Evolutionary conservation across 2,888 invertebrate species (phyloP), one percentile per base, ranked within the genome.

Genomic region (Xanthia togata): DNA sequence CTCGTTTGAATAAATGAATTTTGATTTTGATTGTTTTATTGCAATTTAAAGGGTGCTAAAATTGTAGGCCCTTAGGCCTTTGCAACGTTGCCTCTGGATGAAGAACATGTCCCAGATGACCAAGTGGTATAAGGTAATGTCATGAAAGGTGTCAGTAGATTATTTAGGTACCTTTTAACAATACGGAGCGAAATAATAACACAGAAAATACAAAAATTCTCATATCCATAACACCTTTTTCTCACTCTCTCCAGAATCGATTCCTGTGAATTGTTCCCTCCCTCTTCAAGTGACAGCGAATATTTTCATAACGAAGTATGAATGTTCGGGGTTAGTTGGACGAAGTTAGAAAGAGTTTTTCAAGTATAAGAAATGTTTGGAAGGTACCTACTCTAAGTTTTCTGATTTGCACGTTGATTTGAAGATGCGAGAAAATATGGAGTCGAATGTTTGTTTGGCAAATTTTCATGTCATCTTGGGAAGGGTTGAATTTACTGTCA

Each of bases 271-370:
- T 78, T 79, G 47, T 84, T 63, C 72, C 59, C 67, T 60, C 53
- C 73, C 76, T 83, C 85, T 82, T 87, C 77, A 81, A 88, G 82
- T 81, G 80, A 79, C 85, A 72, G 78, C 79, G 80, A 79, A 87
- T 75, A 81, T 89, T 89, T 86, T 87, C 73, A 82, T 86, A 89
- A 86, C 88, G 86, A 87, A 88, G 87, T 87, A 82, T 81, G 83
- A 77, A 79, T 77, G 80, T 74, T 84, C 76, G 75, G 74, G 81
- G 81, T 83, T 87, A 83, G 87, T 88, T 88, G 77, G 64, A 68
- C 38, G 65, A 85, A 89, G 68, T 89, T 86, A 8, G 63, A 44
- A 78, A 68, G 84, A 86, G 78, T 86, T 82, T 73, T 64, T 78
- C 68, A 71, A 76, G 79, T 78, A 77, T 77, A 87, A 87, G 79